Conservation (phyloP, 2,888 invertebrate species). For the Pasiphila rectangulata region DNA sequence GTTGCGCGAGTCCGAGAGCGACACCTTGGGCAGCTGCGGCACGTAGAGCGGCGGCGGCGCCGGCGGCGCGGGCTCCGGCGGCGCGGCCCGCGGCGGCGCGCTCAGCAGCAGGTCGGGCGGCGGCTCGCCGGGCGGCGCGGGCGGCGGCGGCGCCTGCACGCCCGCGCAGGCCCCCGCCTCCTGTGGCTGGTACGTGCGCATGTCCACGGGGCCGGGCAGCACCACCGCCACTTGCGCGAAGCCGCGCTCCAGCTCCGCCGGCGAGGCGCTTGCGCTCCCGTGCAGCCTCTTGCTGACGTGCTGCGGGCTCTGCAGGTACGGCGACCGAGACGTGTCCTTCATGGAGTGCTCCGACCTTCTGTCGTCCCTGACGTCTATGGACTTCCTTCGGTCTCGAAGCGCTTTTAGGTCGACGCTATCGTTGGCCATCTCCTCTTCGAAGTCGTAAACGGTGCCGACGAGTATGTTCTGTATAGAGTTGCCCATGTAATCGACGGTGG, state of each 20-base stretch:
- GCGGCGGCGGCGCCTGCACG: constrained; percentile 47
- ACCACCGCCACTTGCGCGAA: constrained; percentile 85
- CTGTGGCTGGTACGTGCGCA: constrained; percentile 89
- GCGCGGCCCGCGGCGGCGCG: constrained; percentile 47
- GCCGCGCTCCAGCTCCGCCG: constrained; percentile 37
- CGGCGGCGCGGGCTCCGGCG: constrained; percentile 36
- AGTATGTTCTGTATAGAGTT: constrained; percentile 90
- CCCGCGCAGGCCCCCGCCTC: constrained; percentile 82
- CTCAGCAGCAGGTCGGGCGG: constrained; percentile 59
- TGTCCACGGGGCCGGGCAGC: constrained; percentile 92
- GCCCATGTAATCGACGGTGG: constrained; percentile 72
- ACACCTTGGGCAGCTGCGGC: constrained; percentile 83
- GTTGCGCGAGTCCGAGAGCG: constrained; percentile 89
- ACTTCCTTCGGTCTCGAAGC: constrained; percentile 88
- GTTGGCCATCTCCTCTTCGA: constrained; percentile 89
- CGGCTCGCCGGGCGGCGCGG: constrained; percentile 84
- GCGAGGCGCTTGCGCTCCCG: constrained; percentile 46
- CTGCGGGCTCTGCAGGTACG: constrained; percentile 79
- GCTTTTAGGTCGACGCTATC: constrained; percentile 89
- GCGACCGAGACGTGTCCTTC: constrained; percentile 81
- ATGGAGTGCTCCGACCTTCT: constrained; percentile 78
- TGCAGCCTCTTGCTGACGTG: constrained; percentile 53
- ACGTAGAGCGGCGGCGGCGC: constrained; percentile 45
- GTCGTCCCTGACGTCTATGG: constrained; percentile 84
- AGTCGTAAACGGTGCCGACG: constrained; percentile 93